These are phyloP conservation scores for Agriopis marginaria DNA, from an alignment of 2,888 invertebrate species.

Conservation along the genomic window DNA sequence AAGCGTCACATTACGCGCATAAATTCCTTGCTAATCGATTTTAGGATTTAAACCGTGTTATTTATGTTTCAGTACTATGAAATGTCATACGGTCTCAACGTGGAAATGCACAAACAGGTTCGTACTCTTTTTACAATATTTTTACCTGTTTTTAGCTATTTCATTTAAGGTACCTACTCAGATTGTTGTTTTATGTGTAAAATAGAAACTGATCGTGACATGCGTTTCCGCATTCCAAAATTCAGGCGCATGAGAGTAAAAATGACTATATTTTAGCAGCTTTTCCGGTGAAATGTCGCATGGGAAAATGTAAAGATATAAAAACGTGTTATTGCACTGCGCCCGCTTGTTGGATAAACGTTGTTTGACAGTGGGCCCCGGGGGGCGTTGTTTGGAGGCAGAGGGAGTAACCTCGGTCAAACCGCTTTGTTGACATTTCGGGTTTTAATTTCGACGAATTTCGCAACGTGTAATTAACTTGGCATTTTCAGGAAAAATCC, in stretches of 20 bases:
- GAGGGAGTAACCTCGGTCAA: constrained; percentile 56
- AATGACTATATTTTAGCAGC: constrained; percentile 61
- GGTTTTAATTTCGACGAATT: constrained; percentile 67
- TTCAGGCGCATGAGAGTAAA: constrained; percentile 48
- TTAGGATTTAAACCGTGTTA: constrained; percentile 61
- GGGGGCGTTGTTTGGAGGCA: constrained; percentile 47
- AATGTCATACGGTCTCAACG: constrained; percentile 98
- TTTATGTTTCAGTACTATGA: constrained; percentile 97
- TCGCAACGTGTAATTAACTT: constrained; percentile 53
- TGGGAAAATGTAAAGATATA: constrained; percentile 71
- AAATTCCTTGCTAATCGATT: constrained; percentile 62
- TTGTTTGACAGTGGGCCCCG: constrained; percentile 71
- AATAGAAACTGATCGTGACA: constrained; percentile 5
- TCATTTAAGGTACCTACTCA: not conserved
- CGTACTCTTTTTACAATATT: constrained; percentile 61
- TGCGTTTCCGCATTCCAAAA: constrained; percentile 65
- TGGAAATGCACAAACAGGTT: constrained; percentile 99
- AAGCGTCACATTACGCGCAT: constrained; percentile 63
- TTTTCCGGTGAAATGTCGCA: constrained; percentile 61
- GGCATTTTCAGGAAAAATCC: constrained; percentile 51
- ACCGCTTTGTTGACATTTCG: constrained; percentile 70
- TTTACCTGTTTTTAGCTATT: constrained; percentile 31
- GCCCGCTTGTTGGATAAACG: constrained; percentile 77
- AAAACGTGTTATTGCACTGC: constrained; percentile 76
- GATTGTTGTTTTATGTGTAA: constrained; percentile 18